Base-by-base conservation (phyloP, 2,797 vertebrate species). In the Rhinophrynus dorsalis region DNA sequence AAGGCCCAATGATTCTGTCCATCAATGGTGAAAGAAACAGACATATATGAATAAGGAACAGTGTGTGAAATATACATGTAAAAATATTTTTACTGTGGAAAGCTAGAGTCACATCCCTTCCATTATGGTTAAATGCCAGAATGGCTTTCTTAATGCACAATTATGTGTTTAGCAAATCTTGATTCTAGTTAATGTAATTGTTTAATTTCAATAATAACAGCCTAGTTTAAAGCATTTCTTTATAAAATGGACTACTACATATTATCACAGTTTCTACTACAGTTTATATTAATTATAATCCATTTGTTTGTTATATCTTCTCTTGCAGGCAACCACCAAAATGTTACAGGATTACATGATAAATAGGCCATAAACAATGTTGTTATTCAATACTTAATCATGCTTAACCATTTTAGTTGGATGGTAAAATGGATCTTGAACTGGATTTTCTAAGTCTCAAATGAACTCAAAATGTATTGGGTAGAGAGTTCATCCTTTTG, bases 241-340 rank as follows among this genome's bases (percentile, higher is more conserved):
- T 81, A 76, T 74, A 38, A 64, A 76, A 67, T 67, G 72, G 64
- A 78, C 68, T 79, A 82, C 84, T 66, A 55, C 73, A 65, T 77
- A 85, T 85, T 84, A 85, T 79, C 80, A 65, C 40, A 69, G 54
- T 80, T 81, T 83, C 79, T 70, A 76, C 76, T 85, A 45, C 71
- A 77, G 69, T 64, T 76, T 69, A 30, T 83, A 83, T 82, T 80
- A 85, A 55, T 83, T 86, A 74, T 84, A 81, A 67, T 81, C 67
- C 55, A 77, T 63, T 74, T 85, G 66, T 68, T 81, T 83, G 79
- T n/a, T 81, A 78, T 82, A 58, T 45, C 50, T 70, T 86, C 74
- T 82, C 78, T 80, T 0, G 3, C 77, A 82, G 81, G 68, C 78
- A 83, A 74, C 79, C 76, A 9, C 18, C 13, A 6, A 40, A 50